phyloP scores from a whole-genome alignment of 2,797 vertebrate genomes.

The Trematocara caparti region DNA sequence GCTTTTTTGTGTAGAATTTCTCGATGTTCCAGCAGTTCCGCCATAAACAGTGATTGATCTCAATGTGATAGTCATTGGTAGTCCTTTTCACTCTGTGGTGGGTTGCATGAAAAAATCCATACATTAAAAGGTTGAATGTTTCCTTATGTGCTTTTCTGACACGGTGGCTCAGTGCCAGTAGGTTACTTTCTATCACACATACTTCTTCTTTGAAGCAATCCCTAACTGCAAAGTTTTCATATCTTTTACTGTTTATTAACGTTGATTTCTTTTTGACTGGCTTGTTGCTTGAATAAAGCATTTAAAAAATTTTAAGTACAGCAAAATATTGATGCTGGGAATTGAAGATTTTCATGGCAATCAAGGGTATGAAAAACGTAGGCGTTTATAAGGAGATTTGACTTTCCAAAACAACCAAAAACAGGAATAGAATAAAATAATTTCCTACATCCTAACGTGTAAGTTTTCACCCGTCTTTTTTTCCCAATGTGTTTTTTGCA shows the following conservation, averaged over 20 bases:
- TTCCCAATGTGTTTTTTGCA: constrained; percentile 14
- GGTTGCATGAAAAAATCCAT: constrained; percentile 6
- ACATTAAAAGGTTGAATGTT: constrained; percentile 27
- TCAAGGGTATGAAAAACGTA: neutral
- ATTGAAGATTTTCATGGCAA: neutral
- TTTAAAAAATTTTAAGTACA: neutral
- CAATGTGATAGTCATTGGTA: constrained; percentile 1
- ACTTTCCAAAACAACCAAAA: neutral
- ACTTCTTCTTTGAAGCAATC: neutral
- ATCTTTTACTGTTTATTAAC: neutral
- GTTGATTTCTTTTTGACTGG: neutral
- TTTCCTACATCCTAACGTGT: neutral
- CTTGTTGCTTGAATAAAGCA: neutral
- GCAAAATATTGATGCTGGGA: neutral
- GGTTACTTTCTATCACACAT: neutral
- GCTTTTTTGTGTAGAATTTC: neutral
- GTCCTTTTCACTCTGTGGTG: neutral
- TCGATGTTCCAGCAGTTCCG: neutral
- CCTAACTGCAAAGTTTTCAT: neutral
- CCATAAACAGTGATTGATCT: constrained; percentile 1
- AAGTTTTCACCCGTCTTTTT: neutral
- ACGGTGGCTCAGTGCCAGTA: neutral
- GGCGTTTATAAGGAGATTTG: neutral
- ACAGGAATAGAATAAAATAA: neutral
- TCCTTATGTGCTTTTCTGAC: constrained; percentile 27